Conservation (phyloP, 2,797 vertebrate species). For the Scyliorhinus canicula region DNA sequence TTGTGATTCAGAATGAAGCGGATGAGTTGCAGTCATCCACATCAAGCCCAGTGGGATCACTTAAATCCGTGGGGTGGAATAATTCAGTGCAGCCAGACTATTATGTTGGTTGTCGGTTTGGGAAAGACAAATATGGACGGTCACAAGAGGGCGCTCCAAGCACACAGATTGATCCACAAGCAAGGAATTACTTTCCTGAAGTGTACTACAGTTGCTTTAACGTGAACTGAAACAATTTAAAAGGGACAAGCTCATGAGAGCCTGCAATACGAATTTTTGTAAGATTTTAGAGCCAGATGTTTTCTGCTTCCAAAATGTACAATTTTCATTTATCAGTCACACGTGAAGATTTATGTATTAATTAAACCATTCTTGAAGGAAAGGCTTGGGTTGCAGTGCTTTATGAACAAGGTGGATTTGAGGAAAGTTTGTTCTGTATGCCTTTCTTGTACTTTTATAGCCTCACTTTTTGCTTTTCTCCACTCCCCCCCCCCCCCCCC, state of each 20-base stretch:
- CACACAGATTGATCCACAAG: background rate
- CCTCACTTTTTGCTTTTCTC: background rate
- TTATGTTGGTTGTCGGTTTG: background rate
- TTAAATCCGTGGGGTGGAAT: background rate
- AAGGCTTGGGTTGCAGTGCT: background rate
- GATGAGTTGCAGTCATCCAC: too few species aligned
- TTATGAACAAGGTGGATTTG: background rate
- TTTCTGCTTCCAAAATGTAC: background rate
- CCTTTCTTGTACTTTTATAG: background rate
- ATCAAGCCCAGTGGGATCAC: background rate
- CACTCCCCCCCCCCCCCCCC: too few species aligned
- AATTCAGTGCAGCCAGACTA: background rate
- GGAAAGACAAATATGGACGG: background rate
- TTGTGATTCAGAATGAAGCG: too few species aligned
- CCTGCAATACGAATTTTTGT: background rate
- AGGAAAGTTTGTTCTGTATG: background rate
- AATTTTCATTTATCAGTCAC: background rate
- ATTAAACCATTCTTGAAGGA: background rate
- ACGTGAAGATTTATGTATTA: background rate
- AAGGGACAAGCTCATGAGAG: background rate
- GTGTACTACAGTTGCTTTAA: background rate
- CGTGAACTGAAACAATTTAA: background rate
- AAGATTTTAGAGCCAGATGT: background rate
- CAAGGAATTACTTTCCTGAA: background rate
- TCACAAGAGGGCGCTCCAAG: background rate